phyloP scores from a whole-genome alignment of 2,113 vertebrate species.

The Xenopus laevis region DNA sequence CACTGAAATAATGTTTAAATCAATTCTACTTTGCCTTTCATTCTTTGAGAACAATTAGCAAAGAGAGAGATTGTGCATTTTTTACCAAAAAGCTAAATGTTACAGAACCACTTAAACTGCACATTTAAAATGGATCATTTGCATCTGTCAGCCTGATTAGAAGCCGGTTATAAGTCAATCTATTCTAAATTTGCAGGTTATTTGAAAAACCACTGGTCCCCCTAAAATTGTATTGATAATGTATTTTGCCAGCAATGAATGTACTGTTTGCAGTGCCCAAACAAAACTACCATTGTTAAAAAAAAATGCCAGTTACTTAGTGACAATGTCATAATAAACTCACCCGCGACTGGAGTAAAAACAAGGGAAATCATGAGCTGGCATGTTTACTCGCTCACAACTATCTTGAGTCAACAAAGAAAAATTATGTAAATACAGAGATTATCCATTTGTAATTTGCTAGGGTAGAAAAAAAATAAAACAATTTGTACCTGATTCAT shows the following conservation, averaged over 20 bases:
- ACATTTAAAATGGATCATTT: slow-evolving; percentile 20
- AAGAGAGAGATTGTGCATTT: slow-evolving; percentile 16
- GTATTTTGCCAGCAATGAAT: no score
- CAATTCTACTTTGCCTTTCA: not conserved
- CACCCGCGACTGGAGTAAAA: slow-evolving; percentile 9
- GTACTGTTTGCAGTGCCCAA: no score
- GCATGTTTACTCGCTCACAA: slow-evolving; percentile 15
- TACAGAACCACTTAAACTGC: slow-evolving; percentile 16
- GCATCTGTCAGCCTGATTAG: slow-evolving; percentile 9
- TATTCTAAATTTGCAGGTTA: no score
- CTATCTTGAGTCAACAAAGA: slow-evolving; percentile 39
- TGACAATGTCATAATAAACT: slow-evolving; percentile 1
- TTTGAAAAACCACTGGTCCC: no score
- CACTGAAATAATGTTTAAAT: not conserved
- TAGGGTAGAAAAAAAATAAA: no score
- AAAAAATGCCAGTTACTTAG: not conserved
- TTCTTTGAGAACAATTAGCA: slow-evolving; percentile 8
- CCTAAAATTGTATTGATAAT: no score
- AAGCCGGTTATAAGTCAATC: not conserved
- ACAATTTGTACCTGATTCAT: slow-evolving; percentile 24
- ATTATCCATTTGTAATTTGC: not conserved
- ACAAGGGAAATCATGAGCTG: not conserved
- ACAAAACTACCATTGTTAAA: no score
- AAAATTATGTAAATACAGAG: slow-evolving; percentile 23
- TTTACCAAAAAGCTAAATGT: slow-evolving; percentile 18